phyloP scores from a whole-genome alignment of 2,113 vertebrate species.

The Hippocampus zosterae region DNA sequence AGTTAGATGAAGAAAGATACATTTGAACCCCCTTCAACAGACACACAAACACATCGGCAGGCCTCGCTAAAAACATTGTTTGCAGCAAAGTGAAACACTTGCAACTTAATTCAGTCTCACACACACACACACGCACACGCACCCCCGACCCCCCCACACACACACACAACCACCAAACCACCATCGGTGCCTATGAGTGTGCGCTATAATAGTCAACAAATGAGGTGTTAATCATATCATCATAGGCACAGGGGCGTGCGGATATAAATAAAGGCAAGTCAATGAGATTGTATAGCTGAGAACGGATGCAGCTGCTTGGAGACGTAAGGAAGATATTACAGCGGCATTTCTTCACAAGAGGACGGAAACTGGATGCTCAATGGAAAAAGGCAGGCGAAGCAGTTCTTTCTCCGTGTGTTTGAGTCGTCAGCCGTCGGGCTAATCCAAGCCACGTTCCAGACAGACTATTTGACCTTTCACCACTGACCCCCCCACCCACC shows the following conservation, averaged over 20 bases:
- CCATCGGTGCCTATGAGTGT: constrained; percentile 7
- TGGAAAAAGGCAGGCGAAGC: not conserved
- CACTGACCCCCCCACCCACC: constrained; percentile 44
- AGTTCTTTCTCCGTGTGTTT: not conserved
- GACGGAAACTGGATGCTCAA: not conserved
- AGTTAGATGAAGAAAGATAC: too few species aligned
- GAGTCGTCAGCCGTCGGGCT: not conserved
- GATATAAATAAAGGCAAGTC: constrained; percentile 17
- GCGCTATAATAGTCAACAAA: constrained; percentile 21
- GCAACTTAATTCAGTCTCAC: too few species aligned
- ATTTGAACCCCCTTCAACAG: too few species aligned
- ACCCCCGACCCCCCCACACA: constrained; percentile 11
- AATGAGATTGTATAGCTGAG: constrained; percentile 1
- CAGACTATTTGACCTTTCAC: constrained; percentile 57
- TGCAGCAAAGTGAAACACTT: too few species aligned
- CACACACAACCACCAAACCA: constrained; percentile 9
- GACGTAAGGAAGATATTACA: not conserved
- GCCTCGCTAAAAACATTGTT: too few species aligned
- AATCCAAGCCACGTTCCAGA: constrained; percentile 41
- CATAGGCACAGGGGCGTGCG: not conserved
- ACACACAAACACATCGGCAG: too few species aligned
- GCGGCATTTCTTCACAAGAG: not conserved
- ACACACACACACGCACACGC: not conserved
- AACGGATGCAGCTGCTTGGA: constrained; percentile 9
- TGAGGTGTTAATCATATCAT: constrained; percentile 6